phyloP scores from a whole-genome alignment of 2,113 vertebrate genomes.

The Dasypus novemcinctus region DNA sequence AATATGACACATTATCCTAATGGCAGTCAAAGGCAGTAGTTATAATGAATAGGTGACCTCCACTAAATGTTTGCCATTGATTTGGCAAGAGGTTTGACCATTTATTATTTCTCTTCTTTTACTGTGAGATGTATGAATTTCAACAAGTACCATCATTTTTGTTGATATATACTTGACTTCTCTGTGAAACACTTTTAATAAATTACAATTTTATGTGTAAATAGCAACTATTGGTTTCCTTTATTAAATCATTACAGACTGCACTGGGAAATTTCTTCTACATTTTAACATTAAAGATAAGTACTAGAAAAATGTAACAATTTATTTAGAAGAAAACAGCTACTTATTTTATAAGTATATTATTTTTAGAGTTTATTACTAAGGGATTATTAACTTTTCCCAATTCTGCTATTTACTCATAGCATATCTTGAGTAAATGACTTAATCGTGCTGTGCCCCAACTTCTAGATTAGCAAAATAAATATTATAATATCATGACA shows the following conservation, averaged over 20 bases:
- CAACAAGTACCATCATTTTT: slow-evolving; percentile 61
- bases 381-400: slow-evolving; percentile 42
- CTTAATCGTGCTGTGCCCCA: slow-evolving; percentile 53
- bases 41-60: slow-evolving; percentile 29
- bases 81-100: not conserved
- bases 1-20: slow-evolving; percentile 31
- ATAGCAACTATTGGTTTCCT: slow-evolving; percentile 11
- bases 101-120: slow-evolving; percentile 38
- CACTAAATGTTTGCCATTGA: not conserved
- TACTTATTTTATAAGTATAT: slow-evolving; percentile 49
- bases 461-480: slow-evolving; percentile 52
- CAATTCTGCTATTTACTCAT: slow-evolving; percentile 37
- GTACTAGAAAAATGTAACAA: not conserved
- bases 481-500: slow-evolving; percentile 41
- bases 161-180: slow-evolving; percentile 31
- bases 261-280: not conserved
- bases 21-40: not conserved
- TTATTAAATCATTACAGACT: slow-evolving; percentile 29
- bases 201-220: slow-evolving; percentile 45
- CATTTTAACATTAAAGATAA: slow-evolving; percentile 17
- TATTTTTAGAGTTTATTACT: slow-evolving; percentile 38
- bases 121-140: slow-evolving; percentile 53
- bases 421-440: slow-evolving; percentile 52
- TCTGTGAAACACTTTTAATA: slow-evolving; percentile 7
- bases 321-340: not conserved